Percentiles rank a stretch among this genome's conserved stretches.
Evolutionary conservation across 53 echinoderm and acorn worm species (phyloP).

Genomic region (Actinopyga echinites): DNA sequence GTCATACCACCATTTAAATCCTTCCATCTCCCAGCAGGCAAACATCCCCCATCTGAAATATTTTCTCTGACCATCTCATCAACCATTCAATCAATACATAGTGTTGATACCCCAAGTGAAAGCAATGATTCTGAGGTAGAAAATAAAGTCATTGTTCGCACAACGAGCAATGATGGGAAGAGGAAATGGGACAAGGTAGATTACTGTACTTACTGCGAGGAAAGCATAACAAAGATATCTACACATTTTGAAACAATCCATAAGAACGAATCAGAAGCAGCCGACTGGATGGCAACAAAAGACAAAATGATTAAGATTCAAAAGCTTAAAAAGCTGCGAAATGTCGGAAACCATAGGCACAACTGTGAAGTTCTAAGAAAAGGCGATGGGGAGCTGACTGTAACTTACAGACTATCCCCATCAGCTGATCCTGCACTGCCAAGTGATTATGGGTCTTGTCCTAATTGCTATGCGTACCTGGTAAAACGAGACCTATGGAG

Average conservation of each 20-base stretch:
- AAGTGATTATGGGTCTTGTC: conserved; percentile 43
- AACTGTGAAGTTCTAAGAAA: conserved; percentile 37
- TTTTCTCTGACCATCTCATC: background rate
- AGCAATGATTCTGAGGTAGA: background rate
- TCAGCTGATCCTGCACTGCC: conserved; percentile 13
- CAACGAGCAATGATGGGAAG: background rate
- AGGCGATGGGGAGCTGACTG: conserved; percentile 31
- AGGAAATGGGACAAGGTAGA: conserved; percentile 35
- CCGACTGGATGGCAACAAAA: conserved; percentile 27
- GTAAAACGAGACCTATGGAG: conserved; percentile 28
- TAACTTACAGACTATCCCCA: conserved; percentile 31
- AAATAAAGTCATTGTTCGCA: background rate
- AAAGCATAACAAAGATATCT: conserved; percentile 15
- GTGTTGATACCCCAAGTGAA: too few species aligned
- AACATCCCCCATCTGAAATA: background rate
- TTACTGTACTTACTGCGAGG: conserved; percentile 31
- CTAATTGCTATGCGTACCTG: conserved; percentile 39
- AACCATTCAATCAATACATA: background rate
- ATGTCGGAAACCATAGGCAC: conserved; percentile 38
- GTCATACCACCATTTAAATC: background rate
- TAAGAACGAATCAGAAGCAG: conserved; percentile 26
- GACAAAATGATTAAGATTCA: conserved; percentile 12
- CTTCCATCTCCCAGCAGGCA: background rate
- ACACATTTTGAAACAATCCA: conserved; percentile 8
- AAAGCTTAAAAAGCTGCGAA: background rate